Evolutionary conservation across 2,888 invertebrate species (phyloP).

Genomic region (Caenorhabditis japonica): DNA sequence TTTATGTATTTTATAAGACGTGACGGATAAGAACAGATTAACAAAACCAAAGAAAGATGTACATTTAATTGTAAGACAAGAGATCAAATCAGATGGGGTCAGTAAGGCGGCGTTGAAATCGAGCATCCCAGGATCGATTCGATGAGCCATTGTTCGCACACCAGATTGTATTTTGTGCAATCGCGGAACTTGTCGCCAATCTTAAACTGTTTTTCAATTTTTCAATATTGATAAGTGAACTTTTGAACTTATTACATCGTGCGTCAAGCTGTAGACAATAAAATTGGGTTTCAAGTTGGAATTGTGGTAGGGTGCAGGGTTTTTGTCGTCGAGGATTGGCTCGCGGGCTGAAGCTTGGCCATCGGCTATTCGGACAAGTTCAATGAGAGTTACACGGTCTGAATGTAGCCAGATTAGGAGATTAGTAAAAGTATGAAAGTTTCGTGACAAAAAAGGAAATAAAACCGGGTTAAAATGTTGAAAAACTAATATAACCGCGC

Average conservation of each 20-base stretch:
- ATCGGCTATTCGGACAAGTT: conserved; percentile 37
- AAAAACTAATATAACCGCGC: neutral
- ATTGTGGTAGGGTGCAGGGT: conserved; percentile 42
- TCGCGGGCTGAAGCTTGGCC: conserved; percentile 28
- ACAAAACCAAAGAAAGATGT: neutral
- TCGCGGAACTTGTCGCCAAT: conserved; percentile 39
- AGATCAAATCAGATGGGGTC: too few relatives aligned
- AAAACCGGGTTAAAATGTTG: too few relatives aligned
- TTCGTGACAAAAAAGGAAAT: too few relatives aligned
- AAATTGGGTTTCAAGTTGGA: conserved; percentile 20
- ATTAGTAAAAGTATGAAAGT: too few relatives aligned
- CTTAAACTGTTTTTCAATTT: conserved; percentile 17
- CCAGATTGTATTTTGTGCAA: conserved; percentile 27
- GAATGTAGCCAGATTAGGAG: neutral
- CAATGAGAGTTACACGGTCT: conserved; percentile 31
- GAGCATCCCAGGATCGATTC: conserved; percentile 43
- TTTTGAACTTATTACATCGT: conserved; percentile 34
- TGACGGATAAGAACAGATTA: neutral
- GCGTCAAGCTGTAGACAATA: conserved; percentile 39
- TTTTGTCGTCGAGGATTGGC: conserved; percentile 7
- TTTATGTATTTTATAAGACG: too few relatives aligned
- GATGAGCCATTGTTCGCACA: conserved; percentile 47
- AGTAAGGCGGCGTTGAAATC: conserved; percentile 25
- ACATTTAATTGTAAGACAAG: too few relatives aligned
- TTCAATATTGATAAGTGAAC: neutral